phyloP scores from a whole-genome alignment of 1,140 invertebrate species.

The Oreohelix idahoensis region DNA sequence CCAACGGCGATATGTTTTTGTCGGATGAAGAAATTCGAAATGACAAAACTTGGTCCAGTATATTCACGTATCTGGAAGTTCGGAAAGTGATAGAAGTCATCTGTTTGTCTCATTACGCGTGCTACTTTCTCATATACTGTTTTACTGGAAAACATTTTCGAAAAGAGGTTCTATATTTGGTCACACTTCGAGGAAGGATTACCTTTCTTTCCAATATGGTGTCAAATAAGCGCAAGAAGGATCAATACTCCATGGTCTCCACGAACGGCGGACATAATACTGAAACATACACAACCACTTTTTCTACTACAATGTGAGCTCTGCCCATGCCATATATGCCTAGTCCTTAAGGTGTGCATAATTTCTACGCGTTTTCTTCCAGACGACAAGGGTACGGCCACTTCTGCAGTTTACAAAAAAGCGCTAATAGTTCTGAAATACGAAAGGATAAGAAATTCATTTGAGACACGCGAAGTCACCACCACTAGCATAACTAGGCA shows the following conservation, averaged over 20 bases:
- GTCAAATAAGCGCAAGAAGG: constrained; percentile 35
- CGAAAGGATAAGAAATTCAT: too few species aligned
- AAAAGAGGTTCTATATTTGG: constrained; percentile 52
- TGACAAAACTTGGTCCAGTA: constrained; percentile 54
- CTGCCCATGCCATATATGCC: neutral
- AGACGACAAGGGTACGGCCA: too few species aligned
- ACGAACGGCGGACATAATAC: constrained; percentile 44
- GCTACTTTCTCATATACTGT: constrained; percentile 66
- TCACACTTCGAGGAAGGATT: constrained; percentile 42
- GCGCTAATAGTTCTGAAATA: too few species aligned
- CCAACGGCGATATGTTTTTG: constrained; percentile 35
- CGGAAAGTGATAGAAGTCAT: constrained; percentile 62
- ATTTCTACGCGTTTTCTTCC: too few species aligned
- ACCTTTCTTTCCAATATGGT: constrained; percentile 14
- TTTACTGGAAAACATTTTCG: constrained; percentile 64
- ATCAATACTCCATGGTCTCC: constrained; percentile 53
- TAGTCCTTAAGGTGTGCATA: too few species aligned
- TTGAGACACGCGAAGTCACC: too few species aligned
- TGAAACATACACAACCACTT: constrained; percentile 40
- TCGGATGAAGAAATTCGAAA: constrained; percentile 45
- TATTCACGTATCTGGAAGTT: constrained; percentile 58
- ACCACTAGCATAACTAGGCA: too few species aligned
- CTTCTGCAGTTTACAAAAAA: too few species aligned
- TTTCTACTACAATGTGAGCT: constrained; percentile 46
- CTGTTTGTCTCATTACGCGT: constrained; percentile 66